Percentiles rank a stretch among this genome's conserved stretches.
Conservation (phyloP, 1,140 invertebrate species). For the Dolichoris vasculosae region DNA sequence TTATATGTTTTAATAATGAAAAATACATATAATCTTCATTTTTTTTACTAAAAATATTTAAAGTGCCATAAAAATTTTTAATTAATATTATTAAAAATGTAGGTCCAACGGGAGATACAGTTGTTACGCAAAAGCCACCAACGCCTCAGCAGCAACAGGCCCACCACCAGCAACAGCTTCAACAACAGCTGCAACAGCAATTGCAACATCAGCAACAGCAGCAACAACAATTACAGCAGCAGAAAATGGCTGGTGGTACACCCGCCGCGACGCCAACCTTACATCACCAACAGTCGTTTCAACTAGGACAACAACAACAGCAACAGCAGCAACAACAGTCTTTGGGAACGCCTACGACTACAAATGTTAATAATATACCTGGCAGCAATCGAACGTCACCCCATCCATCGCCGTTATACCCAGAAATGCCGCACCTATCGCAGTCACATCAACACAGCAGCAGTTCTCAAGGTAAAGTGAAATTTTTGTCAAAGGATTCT, state of each 20-base stretch:
- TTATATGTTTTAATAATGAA: too few species aligned
- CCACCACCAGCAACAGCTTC: slow-evolving; percentile 65
- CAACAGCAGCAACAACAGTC: slow-evolving; percentile 57
- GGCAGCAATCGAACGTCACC: slow-evolving; percentile 74
- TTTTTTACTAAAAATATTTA: too few species aligned
- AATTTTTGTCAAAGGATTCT: not conserved
- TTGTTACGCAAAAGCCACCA: slow-evolving; percentile 64
- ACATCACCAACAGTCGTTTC: slow-evolving; percentile 54
- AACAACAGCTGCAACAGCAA: slow-evolving; percentile 57
- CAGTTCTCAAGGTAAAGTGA: slow-evolving; percentile 70
- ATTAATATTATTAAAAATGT: not conserved
- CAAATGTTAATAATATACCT: slow-evolving; percentile 67
- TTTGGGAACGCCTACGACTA: slow-evolving; percentile 63
- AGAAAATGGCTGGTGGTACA: slow-evolving; percentile 53
- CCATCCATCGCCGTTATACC: slow-evolving; percentile 72
- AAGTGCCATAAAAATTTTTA: not conserved
- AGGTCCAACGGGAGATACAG: slow-evolving; percentile 65
- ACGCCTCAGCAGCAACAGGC: slow-evolving; percentile 66
- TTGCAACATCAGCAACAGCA: slow-evolving; percentile 48
- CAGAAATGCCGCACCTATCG: slow-evolving; percentile 72
- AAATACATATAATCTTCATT: too few species aligned
- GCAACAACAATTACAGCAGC: slow-evolving; percentile 37
- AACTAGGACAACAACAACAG: slow-evolving; percentile 54
- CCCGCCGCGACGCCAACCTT: slow-evolving; percentile 57
- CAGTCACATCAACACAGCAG: slow-evolving; percentile 65